Base-by-base conservation (phyloP, 2,888 invertebrate genomes). In the Tenodera sinensis region DNA sequence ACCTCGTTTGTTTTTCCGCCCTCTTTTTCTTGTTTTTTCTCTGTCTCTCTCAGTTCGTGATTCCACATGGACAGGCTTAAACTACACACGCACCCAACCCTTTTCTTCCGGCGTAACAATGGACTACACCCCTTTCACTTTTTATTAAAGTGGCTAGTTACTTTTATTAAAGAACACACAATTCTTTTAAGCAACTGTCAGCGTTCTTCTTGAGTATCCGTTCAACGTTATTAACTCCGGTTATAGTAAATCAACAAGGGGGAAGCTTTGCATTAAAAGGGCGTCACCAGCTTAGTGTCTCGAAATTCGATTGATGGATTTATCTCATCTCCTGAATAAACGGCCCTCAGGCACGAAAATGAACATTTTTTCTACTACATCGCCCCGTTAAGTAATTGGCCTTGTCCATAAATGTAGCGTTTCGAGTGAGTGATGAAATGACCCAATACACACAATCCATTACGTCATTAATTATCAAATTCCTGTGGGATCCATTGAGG, bases 1-100 rank as follows among this genome's bases (percentile, higher is more conserved):
- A 86, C 86, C 86, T 86, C 86, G 81, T 86, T 86, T 86, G 86
- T 86, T 86, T 85, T 71, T 71, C 54, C 54, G 54, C 20, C 54
- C 54, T 86, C 81, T 27, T 28, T 81, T 86, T 85, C 47, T 86
- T 86, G 27, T 81, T 71, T 85, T 47, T 28, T 71, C 12, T 6
- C 54, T 71, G 28, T 4, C 30, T 81, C 81, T n/a, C 20, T 71
- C 54, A 15, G 54, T 71, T 71, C 54, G 20, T 71, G 54, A 20
- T 71, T 71, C 54, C 20, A 71, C 54, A 71, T 71, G 20, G 54
- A 71, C 54, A 71, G 20, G 20, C 54, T 71, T 71, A 71, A 71
- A 71, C 54, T 71, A 71, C 54, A 71, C 54, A 71, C 54, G 54
- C 54, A 71, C 54, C 20, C 54, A 71, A 71, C 54, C 20, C 54